A percentile compares a stretch with the other conserved stretches of the same genome.
Evolutionary conservation across 2,113 vertebrate species (phyloP).

Genomic region (Nothocercus nigrocapillus): DNA sequence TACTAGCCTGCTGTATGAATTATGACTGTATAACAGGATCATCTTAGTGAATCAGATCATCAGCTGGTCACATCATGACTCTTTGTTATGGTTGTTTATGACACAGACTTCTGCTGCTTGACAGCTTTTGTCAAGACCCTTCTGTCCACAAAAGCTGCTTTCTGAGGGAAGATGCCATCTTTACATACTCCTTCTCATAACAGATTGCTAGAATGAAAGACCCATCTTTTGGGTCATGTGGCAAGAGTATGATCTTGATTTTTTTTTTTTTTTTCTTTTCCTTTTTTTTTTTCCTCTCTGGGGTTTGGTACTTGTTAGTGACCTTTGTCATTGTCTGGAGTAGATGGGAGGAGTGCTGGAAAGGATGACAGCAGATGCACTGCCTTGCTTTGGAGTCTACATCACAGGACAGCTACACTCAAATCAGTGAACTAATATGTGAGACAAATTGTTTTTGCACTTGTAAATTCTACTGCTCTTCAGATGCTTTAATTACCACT

Average conservation of each 20-base stretch:
- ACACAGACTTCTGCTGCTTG: neutral
- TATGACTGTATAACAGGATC: neutral
- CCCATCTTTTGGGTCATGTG: neutral
- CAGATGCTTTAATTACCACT: neutral
- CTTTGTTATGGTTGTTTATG: neutral
- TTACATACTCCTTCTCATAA: neutral
- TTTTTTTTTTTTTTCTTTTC: neutral
- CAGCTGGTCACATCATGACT: neutral
- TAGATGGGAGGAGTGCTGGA: neutral
- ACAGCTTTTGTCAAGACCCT: neutral
- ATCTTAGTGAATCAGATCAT: neutral
- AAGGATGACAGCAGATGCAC: neutral
- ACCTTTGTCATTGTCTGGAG: neutral
- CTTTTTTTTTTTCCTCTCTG: neutral
- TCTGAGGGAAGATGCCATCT: neutral
- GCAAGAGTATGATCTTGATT: neutral
- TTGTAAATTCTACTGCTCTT: neutral
- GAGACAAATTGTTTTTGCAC: neutral
- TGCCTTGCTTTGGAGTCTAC: neutral
- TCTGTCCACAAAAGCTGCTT: neutral
- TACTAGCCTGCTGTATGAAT: neutral
- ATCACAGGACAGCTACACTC: neutral
- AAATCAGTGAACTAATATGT: neutral
- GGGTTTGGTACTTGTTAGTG: neutral
- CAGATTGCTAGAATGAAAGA: neutral